Conservation (phyloP, 64 coral and sea anemone genomes). For the Platygyra sinensis region DNA sequence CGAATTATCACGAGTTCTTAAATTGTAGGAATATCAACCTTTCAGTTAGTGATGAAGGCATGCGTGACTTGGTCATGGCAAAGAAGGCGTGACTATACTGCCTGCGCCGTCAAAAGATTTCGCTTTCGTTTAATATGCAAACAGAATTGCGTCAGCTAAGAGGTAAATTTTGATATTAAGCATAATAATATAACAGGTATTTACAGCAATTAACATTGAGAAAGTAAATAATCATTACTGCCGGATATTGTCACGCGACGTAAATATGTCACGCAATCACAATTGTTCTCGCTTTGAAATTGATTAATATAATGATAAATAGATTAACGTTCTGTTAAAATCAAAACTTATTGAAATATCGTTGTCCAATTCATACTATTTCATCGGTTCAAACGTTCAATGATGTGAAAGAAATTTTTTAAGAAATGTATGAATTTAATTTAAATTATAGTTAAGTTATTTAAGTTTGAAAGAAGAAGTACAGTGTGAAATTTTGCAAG, state of each 20-base stretch:
- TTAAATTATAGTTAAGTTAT: constrained; percentile 41
- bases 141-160: too few species aligned
- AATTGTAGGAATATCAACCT: background rate
- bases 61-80: background rate
- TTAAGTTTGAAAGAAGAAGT: background rate
- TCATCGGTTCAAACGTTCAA: background rate
- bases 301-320: constrained; percentile 38
- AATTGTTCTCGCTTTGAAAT: constrained; percentile 5
- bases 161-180: too few species aligned
- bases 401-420: background rate
- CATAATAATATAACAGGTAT: too few species aligned
- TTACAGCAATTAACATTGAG: too few species aligned
- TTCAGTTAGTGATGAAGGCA: background rate
- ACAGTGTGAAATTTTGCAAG: background rate
- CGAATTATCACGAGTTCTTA: background rate
- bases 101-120: too few species aligned
- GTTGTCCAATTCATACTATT: background rate
- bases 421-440: background rate
- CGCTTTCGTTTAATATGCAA: too few species aligned
- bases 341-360: constrained; percentile 6
- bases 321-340: background rate
- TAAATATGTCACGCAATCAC: background rate
- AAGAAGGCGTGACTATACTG: background rate
- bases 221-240: background rate
- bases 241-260: background rate